phyloP scores from a whole-genome alignment of 2,888 invertebrate genomes.

The Phytoseiulus persimilis region DNA sequence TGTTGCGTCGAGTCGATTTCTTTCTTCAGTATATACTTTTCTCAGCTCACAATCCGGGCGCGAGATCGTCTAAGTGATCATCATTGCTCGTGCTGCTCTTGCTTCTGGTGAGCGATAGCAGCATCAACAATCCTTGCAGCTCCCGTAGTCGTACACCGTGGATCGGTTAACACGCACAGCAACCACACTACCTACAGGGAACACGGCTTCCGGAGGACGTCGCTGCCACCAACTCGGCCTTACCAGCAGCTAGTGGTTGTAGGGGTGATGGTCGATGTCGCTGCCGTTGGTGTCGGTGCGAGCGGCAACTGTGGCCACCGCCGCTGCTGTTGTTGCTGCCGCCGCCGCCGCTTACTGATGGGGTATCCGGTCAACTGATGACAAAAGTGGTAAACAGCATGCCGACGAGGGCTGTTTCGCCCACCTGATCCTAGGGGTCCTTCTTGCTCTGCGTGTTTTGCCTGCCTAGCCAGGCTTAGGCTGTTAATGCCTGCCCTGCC shows the following conservation, averaged over 20 bases:
- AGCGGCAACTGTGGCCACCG: neutral
- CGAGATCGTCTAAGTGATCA: neutral
- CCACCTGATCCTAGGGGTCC: neutral
- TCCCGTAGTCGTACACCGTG: no score
- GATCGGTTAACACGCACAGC: neutral
- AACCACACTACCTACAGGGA: neutral
- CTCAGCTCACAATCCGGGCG: neutral
- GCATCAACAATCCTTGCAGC: no score
- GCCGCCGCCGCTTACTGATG: neutral
- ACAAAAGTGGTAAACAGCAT: neutral
- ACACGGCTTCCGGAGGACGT: neutral
- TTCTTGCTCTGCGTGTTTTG: neutral
- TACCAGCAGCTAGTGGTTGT: neutral
- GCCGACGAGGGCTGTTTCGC: neutral
- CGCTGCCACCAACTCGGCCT: neutral
- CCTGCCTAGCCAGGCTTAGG: neutral
- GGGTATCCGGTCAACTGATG: neutral
- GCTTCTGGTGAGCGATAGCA: no score
- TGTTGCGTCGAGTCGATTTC: neutral
- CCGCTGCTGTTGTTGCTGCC: neutral
- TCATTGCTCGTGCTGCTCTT: neutral
- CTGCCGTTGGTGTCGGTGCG: neutral
- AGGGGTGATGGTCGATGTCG: neutral
- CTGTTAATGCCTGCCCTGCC: neutral
- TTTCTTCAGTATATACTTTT: neutral